These are phyloP conservation scores for Columba janthina DNA, from an alignment of 2,113 vertebrate species.

Conservation along the genomic window DNA sequence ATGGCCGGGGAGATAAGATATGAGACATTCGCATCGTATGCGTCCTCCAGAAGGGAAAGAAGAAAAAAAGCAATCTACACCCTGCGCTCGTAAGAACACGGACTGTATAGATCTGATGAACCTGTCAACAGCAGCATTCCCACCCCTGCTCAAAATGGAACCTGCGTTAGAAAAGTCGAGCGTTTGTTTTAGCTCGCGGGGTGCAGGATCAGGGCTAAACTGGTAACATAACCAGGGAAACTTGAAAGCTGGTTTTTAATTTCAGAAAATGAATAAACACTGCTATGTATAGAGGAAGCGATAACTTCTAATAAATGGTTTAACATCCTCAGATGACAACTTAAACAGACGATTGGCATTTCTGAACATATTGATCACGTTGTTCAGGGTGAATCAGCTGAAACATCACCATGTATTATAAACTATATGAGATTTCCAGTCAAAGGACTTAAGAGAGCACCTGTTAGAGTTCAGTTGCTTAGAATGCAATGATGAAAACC, in stretches of 20 bases:
- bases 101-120: neutral
- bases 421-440: neutral
- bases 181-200: neutral
- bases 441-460: neutral
- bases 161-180: neutral
- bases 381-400: neutral
- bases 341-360: neutral
- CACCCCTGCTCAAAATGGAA: neutral
- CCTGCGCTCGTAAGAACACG: neutral
- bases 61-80: neutral
- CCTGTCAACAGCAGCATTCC: neutral
- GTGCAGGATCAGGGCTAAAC: neutral
- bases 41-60: neutral
- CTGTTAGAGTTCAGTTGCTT: neutral
- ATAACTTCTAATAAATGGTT: neutral
- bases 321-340: neutral
- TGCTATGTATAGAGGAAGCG: neutral
- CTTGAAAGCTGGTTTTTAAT: neutral
- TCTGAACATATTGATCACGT: neutral
- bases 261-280: neutral
- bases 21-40: neutral
- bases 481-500: neutral
- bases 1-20: neutral
- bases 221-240: neutral
- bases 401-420: rapidly evolving